Evolutionary conservation across 2,888 invertebrate genomes (phyloP).

Genomic region (Papilio gigon): DNA sequence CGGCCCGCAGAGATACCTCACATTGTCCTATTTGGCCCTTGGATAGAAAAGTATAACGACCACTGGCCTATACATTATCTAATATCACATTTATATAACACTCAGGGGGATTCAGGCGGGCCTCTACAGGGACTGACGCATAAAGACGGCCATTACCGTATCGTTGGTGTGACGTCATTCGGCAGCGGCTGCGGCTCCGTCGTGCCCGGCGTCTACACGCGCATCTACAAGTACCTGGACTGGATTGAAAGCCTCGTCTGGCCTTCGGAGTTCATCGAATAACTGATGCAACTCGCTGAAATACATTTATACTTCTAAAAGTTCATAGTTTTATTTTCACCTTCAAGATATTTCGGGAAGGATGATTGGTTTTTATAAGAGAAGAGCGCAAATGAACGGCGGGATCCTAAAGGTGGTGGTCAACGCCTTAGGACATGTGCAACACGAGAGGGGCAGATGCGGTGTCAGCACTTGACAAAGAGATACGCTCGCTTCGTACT

Average conservation of each 20-base stretch:
- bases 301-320: not conserved
- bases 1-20: no score
- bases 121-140: conserved; percentile 60
- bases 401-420: no score
- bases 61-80: no score
- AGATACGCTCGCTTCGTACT: no score
- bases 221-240: conserved; percentile 67
- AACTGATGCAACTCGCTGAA: not conserved
- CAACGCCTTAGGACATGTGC: no score
- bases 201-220: conserved; percentile 74
- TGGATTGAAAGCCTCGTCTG: conserved; percentile 74
- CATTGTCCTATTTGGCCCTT: no score
- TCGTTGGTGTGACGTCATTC: conserved; percentile 77
- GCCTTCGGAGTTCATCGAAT: conserved; percentile 44
- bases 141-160: conserved; percentile 57
- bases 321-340: not conserved
- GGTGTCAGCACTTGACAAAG: no score
- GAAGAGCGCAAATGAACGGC: no score
- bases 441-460: no score
- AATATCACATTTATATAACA: not conserved
- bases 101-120: conserved; percentile 77
- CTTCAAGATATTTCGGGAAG: not conserved
- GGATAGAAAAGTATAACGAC: no score
- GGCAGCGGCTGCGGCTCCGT: conserved; percentile 73
- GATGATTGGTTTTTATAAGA: no score